phyloP scores from a whole-genome alignment of 2,888 invertebrate genomes.

The Cryptocheilus praepositus region DNA sequence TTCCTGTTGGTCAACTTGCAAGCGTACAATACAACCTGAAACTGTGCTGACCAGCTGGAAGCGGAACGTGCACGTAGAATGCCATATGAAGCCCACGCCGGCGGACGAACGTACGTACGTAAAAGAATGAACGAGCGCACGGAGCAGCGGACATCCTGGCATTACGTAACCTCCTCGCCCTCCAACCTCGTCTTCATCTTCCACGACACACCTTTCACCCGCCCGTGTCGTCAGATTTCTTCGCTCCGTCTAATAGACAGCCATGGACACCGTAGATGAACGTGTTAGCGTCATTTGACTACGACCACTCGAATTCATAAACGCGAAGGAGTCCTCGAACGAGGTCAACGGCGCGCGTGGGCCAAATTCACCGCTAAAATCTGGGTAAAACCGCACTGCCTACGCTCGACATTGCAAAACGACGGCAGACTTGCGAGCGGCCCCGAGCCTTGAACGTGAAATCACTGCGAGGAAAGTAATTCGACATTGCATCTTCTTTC shows the following conservation, averaged over 20 bases:
- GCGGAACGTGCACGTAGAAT: constrained; percentile 44
- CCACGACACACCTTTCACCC: constrained; percentile 34
- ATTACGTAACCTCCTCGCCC: constrained; percentile 33
- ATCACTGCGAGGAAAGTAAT: constrained; percentile 15
- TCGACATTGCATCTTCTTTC: too few relatives aligned
- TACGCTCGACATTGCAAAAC: constrained; percentile 24
- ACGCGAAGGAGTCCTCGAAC: constrained; percentile 13
- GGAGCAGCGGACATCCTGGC: constrained; percentile 54
- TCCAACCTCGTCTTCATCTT: constrained; percentile 14
- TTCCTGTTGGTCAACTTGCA: too few relatives aligned
- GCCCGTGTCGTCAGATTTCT: neutral
- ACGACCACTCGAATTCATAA: neutral
- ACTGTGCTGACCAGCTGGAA: constrained; percentile 36
- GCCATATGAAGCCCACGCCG: constrained; percentile 47
- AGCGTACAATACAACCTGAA: too few relatives aligned
- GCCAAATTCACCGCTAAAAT: constrained; percentile 36
- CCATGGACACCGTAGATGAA: neutral
- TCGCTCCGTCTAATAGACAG: neutral
- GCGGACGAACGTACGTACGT: too few relatives aligned
- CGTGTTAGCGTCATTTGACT: neutral
- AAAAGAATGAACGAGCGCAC: neutral
- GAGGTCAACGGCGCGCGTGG: constrained; percentile 27
- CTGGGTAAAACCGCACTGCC: constrained; percentile 19
- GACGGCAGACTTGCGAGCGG: constrained; percentile 16
- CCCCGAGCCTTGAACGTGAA: constrained; percentile 50